Evolutionary conservation across 2,888 invertebrate genomes (phyloP), one percentile per base, ranked within the genome.

Genomic region (Mimas tiliae): DNA sequence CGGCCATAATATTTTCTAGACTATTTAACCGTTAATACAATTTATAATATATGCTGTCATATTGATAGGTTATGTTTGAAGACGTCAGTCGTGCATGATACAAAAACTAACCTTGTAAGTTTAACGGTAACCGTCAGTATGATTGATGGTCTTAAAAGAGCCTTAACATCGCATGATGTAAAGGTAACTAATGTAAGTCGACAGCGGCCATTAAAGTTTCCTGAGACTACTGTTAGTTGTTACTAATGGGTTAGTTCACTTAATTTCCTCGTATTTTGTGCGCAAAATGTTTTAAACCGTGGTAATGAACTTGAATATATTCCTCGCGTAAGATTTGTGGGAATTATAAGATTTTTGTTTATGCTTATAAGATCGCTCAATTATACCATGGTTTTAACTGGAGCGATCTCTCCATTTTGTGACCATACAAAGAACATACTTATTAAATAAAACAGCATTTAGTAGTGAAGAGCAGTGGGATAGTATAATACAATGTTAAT

Each of bases 81-180:
- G 19, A 58, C 58, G 42, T 16, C 58, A 38, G 55, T 38, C n/a
- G 9, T 9, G 42, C 19, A 55, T 16, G 38, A 3, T 6, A 58
- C 42, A 58, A 58, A 58, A 19, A 58, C 58, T 58, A 19, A 42
- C 38, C 58, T 16, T 58, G 58, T 12, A 19, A 58, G 19, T 11
- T 42, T 58, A 58, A 58, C 58, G 58, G 58, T 42, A 58, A 42
- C 42, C n/a, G 9, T 58, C 8, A 58, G 42, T 58, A 58, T 58
- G 58, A 58, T 58, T 58, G 58, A 58, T 58, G 19, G 58, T 27
- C 11, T 38, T 16, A 11, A 12, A 16, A 42, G 7, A 58, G 19
- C 21, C 58, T 58, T 58, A 58, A 11, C 58, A 4, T 19, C 9
- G n/a, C 9, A 11, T 55, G 14, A 38, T 55, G 16, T 51, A 51